phyloP scores from a whole-genome alignment of 2,797 vertebrate species.

The Lycodopsis pacificus region DNA sequence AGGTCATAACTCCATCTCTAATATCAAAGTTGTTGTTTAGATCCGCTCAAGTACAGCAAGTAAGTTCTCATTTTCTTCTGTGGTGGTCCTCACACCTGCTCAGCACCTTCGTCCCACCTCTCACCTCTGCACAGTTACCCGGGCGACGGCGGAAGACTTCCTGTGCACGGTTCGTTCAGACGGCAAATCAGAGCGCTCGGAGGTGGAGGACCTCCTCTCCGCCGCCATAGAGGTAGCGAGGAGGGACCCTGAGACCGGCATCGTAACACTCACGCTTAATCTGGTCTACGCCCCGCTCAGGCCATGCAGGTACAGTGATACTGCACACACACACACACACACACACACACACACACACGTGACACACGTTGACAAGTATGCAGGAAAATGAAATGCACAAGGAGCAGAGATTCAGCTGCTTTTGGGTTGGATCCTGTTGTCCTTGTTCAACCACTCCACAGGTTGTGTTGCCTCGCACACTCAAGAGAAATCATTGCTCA shows the following conservation, averaged over 20 bases:
- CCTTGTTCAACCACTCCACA: neutral
- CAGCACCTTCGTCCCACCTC: neutral
- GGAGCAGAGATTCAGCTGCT: neutral
- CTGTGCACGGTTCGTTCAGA: conserved; percentile 80
- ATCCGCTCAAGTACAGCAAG: no score
- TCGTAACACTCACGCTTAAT: conserved; percentile 79
- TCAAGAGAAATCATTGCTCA: neutral
- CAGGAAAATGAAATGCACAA: neutral
- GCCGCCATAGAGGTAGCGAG: conserved; percentile 69
- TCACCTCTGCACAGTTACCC: conserved; percentile 22
- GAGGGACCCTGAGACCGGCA: conserved; percentile 69
- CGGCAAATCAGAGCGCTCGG: conserved; percentile 61
- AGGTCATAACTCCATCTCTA: no score
- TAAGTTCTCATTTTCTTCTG: no score
- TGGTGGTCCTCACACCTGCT: neutral
- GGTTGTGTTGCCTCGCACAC: neutral
- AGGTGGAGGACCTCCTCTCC: conserved; percentile 74
- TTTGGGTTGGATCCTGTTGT: conserved; percentile 7
- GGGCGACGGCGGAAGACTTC: conserved; percentile 77
- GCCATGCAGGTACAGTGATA: conserved; percentile 78
- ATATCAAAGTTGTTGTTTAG: no score
- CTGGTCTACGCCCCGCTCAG: conserved; percentile 84
- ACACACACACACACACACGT: no score
- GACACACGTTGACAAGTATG: neutral
- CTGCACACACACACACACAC: conserved; percentile 5